Evolutionary conservation across 2,113 vertebrate species (phyloP), one percentile per base, ranked within the genome.

Genomic region (Syngnathus typhle): DNA sequence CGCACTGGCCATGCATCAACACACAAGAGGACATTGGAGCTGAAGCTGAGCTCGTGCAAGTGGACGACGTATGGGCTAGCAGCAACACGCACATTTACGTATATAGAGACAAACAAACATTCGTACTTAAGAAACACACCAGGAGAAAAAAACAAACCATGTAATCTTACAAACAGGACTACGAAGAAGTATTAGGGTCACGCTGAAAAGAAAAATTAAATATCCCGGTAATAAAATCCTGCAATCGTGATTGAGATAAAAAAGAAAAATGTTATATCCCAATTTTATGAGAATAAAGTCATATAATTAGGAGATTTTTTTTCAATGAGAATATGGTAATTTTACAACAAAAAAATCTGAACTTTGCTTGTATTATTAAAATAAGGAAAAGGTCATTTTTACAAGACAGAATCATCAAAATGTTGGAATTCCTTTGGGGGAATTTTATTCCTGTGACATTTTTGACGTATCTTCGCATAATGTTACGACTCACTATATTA

Each of bases 1-100:
- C 78, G 38, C 73, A 85, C 74, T 76, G 88, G 90, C 85, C 94
- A 95, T 94, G 93, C 93, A 91, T 82, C 86, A 87, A 90, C 85
- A 87, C 87, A 89, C 88, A 90, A 73, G 84, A 90, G 76, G 87
- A 84, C 84, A 87, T 64, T 70, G 72, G 67, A 78, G 79, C 76
- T 87, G 85, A 83, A 90, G 78, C 85, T 87, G 86, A 85, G 86
- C 82, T 84, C 88, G 84, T 89, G 88, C 88, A 89, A 81, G 87
- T 74, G 8, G 71, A 91, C 90, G 92, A 75, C 77, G 15, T 44
- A 89, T 78, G 90, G 87, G 82, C 86, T 60, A 85, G 83, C 78
- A 37, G 68, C 70, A 62, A 76, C 51, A 72, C 70, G 63, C 82
- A 71, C 19, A 55, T 23, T 23, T 27, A 32, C 27, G 27, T 32